Evolutionary conservation across 2,888 invertebrate species (phyloP), one percentile per base, ranked within the genome.

Genomic region (Noctua janthina): DNA sequence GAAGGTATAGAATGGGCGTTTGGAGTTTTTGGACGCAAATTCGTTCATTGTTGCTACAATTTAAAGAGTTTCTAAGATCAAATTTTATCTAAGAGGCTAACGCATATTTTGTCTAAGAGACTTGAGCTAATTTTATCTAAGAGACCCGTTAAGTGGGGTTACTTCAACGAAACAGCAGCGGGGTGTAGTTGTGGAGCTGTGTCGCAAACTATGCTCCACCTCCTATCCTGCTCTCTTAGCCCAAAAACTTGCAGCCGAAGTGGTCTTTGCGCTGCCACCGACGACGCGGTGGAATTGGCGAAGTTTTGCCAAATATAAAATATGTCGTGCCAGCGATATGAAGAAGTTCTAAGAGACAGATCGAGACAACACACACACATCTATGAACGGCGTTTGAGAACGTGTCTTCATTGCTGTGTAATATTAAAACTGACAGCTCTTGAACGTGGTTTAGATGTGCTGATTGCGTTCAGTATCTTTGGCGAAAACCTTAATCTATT

Each of bases 1-100:
- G 35, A 83, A 35, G 8, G 13, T 23, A 29, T 79, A 91, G 89
- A 91, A n/a, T 4, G 59, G 8, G n/a, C 46, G 15, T 68, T 46
- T 68, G 46, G 8, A 68, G 0, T n/a, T 46, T 68, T 46, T 67
- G 23, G n/a, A 67, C 43, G n/a, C 13, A 67, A n/a, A 64, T 7
- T 64, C 2, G 11, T 23, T 43, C 23, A 15, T 10, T 39, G 8
- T 64, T 20, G 39, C 17, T 13, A 17, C 7, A 62, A 62, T 62
- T 29, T 1, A 15, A 64, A 66, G 20, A 35, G n/a, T 3, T 62
- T 29, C 11, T 20, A 39, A 11, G 20, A 0, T 23, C 23, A 6
- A 6, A 4, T 67, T 23, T 54, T 23, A 43, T 43, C 6, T 29
- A 67, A 29, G 29, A 29, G 29, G 29, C 29, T 29, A 29, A 29